phyloP scores from a whole-genome alignment of 2,797 vertebrate species.

The Arremon brunneinucha region DNA sequence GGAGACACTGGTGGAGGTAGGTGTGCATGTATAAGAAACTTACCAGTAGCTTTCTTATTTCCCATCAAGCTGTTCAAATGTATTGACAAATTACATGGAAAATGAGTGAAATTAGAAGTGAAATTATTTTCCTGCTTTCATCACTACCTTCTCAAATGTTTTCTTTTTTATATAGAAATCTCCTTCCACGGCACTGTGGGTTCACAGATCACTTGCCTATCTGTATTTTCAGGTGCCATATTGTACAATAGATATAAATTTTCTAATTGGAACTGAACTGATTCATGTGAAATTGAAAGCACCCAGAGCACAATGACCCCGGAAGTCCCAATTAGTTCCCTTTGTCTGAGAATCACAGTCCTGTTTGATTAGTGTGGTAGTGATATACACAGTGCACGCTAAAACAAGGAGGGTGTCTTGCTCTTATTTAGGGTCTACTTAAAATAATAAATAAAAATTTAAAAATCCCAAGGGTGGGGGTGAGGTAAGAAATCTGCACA shows the following conservation, averaged over 20 bases:
- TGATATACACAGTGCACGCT: not conserved
- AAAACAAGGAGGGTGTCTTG: not conserved
- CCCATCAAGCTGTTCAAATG: not conserved
- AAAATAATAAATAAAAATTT: not conserved
- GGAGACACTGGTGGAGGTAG: not conserved
- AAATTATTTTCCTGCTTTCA: not conserved
- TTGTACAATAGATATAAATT: not conserved
- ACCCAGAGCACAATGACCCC: not conserved
- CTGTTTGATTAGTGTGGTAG: not conserved
- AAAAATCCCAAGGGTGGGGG: rapidly evolving
- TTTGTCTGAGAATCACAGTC: not conserved
- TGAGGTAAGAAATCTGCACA: not conserved
- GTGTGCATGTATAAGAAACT: not conserved
- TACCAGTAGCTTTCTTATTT: not conserved
- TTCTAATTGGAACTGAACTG: not conserved
- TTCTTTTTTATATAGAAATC: not conserved
- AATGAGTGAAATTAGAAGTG: not conserved
- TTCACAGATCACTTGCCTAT: not conserved
- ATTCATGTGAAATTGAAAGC: not conserved
- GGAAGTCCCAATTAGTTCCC: not conserved
- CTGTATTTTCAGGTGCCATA: not conserved
- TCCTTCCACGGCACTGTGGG: not conserved
- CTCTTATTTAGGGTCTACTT: not conserved
- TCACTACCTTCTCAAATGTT: not conserved
- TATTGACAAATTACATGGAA: not conserved